phyloP scores from a whole-genome alignment of 2,888 invertebrate species.

The Darwinula stevensoni region DNA sequence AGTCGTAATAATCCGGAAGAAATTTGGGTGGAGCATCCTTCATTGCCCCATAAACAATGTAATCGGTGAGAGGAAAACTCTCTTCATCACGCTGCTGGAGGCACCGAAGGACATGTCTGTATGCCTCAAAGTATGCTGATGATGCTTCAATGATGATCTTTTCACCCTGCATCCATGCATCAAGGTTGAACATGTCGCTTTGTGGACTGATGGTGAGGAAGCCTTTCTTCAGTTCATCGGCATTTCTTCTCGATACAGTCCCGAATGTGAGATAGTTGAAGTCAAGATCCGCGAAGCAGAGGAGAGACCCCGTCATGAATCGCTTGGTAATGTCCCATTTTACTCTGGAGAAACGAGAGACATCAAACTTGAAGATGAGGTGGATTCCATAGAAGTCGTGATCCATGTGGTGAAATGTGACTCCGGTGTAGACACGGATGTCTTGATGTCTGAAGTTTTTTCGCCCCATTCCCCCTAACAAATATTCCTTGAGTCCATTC shows the following conservation, averaged over 20 bases:
- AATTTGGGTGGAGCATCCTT: constrained; percentile 17
- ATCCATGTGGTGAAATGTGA: no score
- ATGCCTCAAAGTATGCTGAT: constrained; percentile 50
- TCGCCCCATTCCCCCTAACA: no score
- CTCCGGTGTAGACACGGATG: no score
- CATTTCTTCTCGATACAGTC: constrained; percentile 28
- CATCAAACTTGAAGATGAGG: no score
- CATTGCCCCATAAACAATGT: constrained; percentile 25
- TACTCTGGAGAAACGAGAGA: constrained; percentile 8
- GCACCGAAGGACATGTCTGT: constrained; percentile 37
- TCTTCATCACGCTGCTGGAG: constrained; percentile 25
- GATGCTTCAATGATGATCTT: constrained; percentile 37
- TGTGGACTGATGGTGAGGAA: constrained; percentile 20
- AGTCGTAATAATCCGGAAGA: constrained; percentile 10
- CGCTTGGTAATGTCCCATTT: constrained; percentile 23
- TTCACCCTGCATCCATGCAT: constrained; percentile 12
- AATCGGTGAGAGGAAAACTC: constrained; percentile 32
- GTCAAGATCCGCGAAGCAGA: constrained; percentile 35
- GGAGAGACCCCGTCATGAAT: constrained; percentile 36
- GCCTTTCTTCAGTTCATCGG: constrained; percentile 22
- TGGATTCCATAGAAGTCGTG: no score
- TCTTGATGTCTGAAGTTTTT: no score
- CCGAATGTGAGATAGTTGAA: constrained; percentile 37
- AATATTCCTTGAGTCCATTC: no score
- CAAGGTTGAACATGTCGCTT: constrained; percentile 7